Percentiles rank a stretch among this genome's conserved stretches.
phyloP scores from a whole-genome alignment of 1,140 invertebrate genomes.

The Helicoverpa zea region DNA sequence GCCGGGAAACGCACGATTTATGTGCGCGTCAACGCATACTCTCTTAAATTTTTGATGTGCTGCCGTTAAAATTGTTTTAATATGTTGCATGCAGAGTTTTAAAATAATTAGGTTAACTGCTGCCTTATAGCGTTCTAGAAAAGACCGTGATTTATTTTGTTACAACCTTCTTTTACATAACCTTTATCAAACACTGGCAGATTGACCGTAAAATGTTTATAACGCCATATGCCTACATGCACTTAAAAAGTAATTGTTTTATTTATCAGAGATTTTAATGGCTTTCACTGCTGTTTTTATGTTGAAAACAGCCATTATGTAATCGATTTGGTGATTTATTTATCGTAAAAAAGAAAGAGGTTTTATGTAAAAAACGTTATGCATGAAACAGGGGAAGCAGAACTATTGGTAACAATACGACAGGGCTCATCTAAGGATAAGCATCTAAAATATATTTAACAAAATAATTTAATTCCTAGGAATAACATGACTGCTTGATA shows the following conservation, averaged over 20 bases:
- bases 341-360: no score
- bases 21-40: slow-evolving; percentile 61
- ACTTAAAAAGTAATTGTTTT: background rate
- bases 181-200: background rate
- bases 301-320: background rate
- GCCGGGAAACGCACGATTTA: slow-evolving; percentile 72
- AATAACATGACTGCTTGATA: no score
- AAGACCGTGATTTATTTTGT: no score
- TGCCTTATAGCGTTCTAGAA: no score
- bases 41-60: slow-evolving; percentile 61
- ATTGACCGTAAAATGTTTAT: background rate
- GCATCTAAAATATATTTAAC: no score
- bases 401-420: no score
- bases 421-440: no score
- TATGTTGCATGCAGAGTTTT: background rate
- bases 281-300: background rate
- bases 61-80: slow-evolving; percentile 43
- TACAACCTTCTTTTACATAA: background rate
- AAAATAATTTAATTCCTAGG: no score
- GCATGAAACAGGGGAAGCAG: no score
- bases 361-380: no score
- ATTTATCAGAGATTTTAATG: background rate
- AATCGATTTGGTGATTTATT: background rate
- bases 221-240: background rate
- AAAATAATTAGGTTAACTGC: background rate